A percentile compares a stretch with the other conserved stretches of the same genome.
Evolutionary conservation across 1,140 invertebrate genomes (phyloP).

Genomic region (Pseudomyrmex pallidus): DNA sequence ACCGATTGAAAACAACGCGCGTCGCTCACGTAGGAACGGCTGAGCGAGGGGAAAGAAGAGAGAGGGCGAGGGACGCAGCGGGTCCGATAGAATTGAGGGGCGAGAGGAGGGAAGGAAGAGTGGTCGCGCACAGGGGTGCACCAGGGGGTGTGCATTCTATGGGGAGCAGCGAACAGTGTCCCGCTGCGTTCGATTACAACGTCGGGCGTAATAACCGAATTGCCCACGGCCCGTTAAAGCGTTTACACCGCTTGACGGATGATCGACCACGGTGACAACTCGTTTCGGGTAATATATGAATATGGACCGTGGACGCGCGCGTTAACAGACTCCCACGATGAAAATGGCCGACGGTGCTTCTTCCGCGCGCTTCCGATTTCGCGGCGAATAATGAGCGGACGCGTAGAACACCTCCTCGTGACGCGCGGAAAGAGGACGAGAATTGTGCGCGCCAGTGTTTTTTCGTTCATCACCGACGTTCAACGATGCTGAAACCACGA

Average conservation of each 20-base stretch:
- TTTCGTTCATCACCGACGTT: not conserved
- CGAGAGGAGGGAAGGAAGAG: not conserved
- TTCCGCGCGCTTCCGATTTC: conserved; percentile 30
- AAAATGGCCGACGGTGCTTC: conserved; percentile 49
- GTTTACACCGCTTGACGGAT: conserved; percentile 78
- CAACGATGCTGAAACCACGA: not conserved
- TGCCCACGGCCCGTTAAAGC: conserved; percentile 79
- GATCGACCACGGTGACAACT: conserved; percentile 75
- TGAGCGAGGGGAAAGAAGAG: not conserved
- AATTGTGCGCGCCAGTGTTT: not conserved
- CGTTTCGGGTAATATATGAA: conserved; percentile 71
- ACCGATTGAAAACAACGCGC: conserved; percentile 76
- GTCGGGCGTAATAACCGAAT: conserved; percentile 78
- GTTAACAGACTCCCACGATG: conserved; percentile 60
- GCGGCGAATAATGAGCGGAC: conserved; percentile 9
- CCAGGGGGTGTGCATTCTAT: conserved; percentile 52
- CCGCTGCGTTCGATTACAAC: conserved; percentile 75
- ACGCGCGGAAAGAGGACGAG: not conserved
- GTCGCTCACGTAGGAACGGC: conserved; percentile 58
- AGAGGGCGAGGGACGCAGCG: not conserved
- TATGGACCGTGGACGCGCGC: conserved; percentile 63
- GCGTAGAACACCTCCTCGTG: not conserved
- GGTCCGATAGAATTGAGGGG: conserved; percentile 5
- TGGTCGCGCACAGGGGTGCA: conserved; percentile 45
- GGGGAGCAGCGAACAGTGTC: conserved; percentile 63